Base-by-base conservation (phyloP, 1,140 invertebrate genomes). In the Drosophila ironensis region DNA sequence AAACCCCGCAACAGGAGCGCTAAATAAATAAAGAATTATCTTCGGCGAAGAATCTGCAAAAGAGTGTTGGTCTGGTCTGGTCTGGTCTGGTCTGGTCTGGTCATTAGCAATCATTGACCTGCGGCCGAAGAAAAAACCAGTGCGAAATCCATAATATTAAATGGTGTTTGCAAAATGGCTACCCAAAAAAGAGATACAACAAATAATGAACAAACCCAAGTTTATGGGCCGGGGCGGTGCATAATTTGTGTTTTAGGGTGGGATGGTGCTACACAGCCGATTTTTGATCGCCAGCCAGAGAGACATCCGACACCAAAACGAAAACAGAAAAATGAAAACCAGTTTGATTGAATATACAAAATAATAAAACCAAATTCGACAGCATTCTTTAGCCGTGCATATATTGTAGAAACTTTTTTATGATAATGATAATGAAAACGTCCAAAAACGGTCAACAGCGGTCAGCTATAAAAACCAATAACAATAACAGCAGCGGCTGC, bases 361-460 rank as follows among this genome's bases (percentile, higher is more conserved):
- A 63, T 68, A 72, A 72, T 84, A 77, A 77, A 82, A 82, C 61
- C 72, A 44, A 72, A 84, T 54, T 82, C 57, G 74, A 67, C 78
- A 78, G 59, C 73, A 82, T 82, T 82, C 73, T 82, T 82, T 38
- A 48, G 76, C 61, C 41, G 69, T 78, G 80, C 73, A 84, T 72
- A 68, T 53, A 68, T 76, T 72, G 72, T 67, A 72, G 81, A 84
- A 77, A 74, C 64, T 73, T 78, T 74, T 59, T 59, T 78, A 84
- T 73, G 45, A 82, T 63, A 63, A 72, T 71, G 67, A 70, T 70
- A 70, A 71, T 71, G 69, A 71, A 71, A 61, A 46, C 66, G 27
- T 12, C 64, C 66, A 50, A 70, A 70, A 71, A 61, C 54, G 54
- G 67, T 51, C 54, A 59, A 28, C 50, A 30, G 51, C 44, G 59